Percentiles rank a stretch among this genome's conserved stretches.
phyloP scores from a whole-genome alignment of 53 echinoderm and acorn worm species.

The Echinarachnius parma region DNA sequence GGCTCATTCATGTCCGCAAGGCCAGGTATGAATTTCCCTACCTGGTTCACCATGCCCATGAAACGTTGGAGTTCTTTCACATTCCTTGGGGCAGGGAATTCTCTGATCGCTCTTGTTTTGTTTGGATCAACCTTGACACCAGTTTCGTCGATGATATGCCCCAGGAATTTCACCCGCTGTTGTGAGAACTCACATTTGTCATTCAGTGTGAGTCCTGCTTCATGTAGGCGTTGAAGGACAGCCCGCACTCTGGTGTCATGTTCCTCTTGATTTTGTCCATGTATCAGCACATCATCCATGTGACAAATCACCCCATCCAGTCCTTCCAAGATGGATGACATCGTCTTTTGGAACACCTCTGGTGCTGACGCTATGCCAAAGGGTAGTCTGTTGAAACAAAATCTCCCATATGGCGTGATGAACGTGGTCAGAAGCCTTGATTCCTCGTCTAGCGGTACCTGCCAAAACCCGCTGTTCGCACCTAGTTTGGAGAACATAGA shows the following conservation, averaged over 20 bases:
- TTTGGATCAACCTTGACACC: conserved; percentile 35
- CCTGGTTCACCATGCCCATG: conserved; percentile 65
- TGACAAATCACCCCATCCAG: conserved; percentile 58
- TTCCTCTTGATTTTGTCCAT: conserved; percentile 29
- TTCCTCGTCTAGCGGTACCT: conserved; percentile 39
- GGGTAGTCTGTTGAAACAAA: conserved; percentile 49
- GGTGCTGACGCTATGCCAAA: conserved; percentile 56
- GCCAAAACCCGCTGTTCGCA: conserved; percentile 59
- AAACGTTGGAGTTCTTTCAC: conserved; percentile 53
- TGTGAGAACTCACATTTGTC: conserved; percentile 34
- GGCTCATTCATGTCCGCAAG: conserved; percentile 40
- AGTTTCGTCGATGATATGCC: conserved; percentile 34
- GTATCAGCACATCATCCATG: conserved; percentile 63
- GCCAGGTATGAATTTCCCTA: conserved; percentile 57
- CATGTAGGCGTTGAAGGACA: conserved; percentile 15
- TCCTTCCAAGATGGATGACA: conserved; percentile 21
- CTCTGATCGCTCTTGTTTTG: conserved; percentile 46
- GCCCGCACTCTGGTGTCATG: conserved; percentile 41
- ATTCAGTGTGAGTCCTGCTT: conserved; percentile 39
- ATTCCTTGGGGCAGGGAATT: conserved; percentile 42
- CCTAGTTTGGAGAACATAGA: conserved; percentile 39
- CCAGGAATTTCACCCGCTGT: conserved; percentile 43
- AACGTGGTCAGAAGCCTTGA: conserved; percentile 36
- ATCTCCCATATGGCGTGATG: conserved; percentile 37
- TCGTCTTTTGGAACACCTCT: conserved; percentile 48